Evolutionary conservation across 2,797 vertebrate genomes (phyloP).

Genomic region (Cossypha dichroa): DNA sequence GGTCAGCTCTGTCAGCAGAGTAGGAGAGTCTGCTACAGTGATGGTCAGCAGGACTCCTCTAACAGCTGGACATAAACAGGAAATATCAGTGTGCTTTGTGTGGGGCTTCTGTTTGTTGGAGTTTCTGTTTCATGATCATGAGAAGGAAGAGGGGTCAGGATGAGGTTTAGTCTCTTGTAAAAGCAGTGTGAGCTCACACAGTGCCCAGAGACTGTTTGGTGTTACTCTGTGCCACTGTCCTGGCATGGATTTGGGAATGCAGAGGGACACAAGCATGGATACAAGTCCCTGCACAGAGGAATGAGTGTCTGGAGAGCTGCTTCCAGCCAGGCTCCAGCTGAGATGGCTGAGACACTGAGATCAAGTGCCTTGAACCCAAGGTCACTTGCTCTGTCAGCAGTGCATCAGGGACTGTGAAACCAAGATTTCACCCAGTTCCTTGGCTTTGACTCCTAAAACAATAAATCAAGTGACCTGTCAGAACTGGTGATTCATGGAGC

Average conservation of each 20-base stretch:
- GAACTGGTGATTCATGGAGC: slow-evolving; percentile 24
- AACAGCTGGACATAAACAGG: not conserved
- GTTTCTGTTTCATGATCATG: not conserved
- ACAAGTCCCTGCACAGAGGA: not conserved
- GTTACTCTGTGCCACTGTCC: not conserved
- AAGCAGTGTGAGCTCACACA: not conserved
- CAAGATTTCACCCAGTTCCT: slow-evolving; percentile 41
- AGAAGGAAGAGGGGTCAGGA: not conserved
- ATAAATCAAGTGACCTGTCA: slow-evolving; percentile 57
- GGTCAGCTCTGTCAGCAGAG: not conserved
- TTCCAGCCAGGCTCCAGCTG: slow-evolving; percentile 12
- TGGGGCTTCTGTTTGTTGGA: not conserved
- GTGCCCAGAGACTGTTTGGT: not conserved
- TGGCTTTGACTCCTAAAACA: not conserved
- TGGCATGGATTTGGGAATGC: not conserved
- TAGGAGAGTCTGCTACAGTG: fast-evolving
- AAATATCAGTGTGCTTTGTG: not conserved
- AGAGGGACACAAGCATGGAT: not conserved
- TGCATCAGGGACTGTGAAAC: slow-evolving; percentile 34
- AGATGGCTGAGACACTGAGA: not conserved
- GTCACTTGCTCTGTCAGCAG: slow-evolving; percentile 54
- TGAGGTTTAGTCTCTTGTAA: not conserved
- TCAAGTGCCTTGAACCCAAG: slow-evolving; percentile 42
- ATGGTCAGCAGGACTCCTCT: not conserved
- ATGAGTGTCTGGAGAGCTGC: not conserved